Percentiles rank a stretch among this genome's conserved stretches.
Conservation (phyloP, 1,140 invertebrate genomes). For the Pogonomyrmex californicus region DNA sequence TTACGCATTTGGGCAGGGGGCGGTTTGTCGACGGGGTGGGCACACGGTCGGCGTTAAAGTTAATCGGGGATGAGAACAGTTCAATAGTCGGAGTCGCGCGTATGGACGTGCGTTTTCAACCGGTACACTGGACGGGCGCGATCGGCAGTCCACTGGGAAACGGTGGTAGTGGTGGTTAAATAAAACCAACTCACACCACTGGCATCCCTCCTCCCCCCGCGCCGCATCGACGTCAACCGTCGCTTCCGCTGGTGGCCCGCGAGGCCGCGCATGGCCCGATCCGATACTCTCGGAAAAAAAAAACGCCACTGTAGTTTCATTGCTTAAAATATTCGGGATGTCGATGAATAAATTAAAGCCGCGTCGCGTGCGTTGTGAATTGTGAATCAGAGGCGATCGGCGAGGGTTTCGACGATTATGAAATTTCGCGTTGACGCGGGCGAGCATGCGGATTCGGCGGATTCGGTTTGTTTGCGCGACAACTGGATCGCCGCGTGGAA, state of each 20-base stretch:
- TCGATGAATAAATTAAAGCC: conserved; percentile 77
- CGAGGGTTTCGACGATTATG: conserved; percentile 44
- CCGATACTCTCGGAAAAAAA: conserved; percentile 66
- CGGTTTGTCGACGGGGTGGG: conserved; percentile 11
- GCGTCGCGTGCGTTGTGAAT: neutral
- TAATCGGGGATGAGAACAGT: conserved; percentile 73
- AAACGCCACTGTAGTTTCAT: conserved; percentile 64
- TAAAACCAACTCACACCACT: conserved; percentile 66
- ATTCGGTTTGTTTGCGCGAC: conserved; percentile 42
- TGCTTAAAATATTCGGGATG: conserved; percentile 71
- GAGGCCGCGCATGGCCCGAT: conserved; percentile 37
- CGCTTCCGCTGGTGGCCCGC: neutral
- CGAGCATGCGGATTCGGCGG: neutral
- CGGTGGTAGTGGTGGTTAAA: conserved; percentile 60
- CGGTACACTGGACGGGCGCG: conserved; percentile 51
- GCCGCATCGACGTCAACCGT: neutral
- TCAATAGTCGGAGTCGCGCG: conserved; percentile 62
- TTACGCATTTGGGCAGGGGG: conserved; percentile 51
- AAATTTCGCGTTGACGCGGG: conserved; percentile 32
- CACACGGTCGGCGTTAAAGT: conserved; percentile 62
- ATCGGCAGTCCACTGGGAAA: neutral
- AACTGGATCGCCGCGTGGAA: conserved; percentile 22
- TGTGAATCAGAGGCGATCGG: neutral
- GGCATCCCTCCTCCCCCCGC: neutral
- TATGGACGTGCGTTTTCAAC: conserved; percentile 53